Base-by-base conservation (phyloP, 2,888 invertebrate species). In the Trissolcus japonicus region DNA sequence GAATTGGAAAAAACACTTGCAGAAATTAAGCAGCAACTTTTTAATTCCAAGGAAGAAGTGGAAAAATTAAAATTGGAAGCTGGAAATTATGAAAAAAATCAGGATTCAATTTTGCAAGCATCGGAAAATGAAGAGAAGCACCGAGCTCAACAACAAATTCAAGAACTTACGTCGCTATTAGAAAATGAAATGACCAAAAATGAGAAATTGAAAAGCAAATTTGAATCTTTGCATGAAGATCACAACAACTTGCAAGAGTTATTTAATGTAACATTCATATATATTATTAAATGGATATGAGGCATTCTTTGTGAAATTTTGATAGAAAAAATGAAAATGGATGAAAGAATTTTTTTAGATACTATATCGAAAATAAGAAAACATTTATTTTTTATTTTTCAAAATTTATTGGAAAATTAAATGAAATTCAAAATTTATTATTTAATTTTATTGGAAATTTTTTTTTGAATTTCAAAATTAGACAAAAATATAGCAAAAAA, bases 111-210 rank as follows among this genome's bases (percentile, higher is more conserved):
- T 29, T 1, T 71, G 21, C 57, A 71, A 21, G 2, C 35, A 16
- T 51, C 40, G 16, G 25, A 16, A 1, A 25, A 2, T 17, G 57
- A 71, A 9, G 62, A 71, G 25, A 62, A 51, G 3, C 6, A 62
- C 4, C 40, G 57, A 41, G 21, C 40, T n/a, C 14, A 74, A 57
- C 50, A 48, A 17, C 13, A 75, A 21, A 53, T 78, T 14, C 40
- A 67, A 48, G 72, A 78, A 65, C 19, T 71, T 13, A 54, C 17
- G 21, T 17, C 0, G 6, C 16, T 40, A 40, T 60, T 71, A 25
- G 59, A 75, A 56, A 51, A 50, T 25, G 72, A 60, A 65, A 29
- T 51, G 3, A 14, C 59, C 4, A 66, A 60, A 21, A 21, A 57
- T 40, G 19, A 62, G 9, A 43, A 65, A 43, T 55, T 60, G 14